Evolutionary conservation across 2,797 vertebrate species (phyloP).

Genomic region (Labroides dimidiatus): DNA sequence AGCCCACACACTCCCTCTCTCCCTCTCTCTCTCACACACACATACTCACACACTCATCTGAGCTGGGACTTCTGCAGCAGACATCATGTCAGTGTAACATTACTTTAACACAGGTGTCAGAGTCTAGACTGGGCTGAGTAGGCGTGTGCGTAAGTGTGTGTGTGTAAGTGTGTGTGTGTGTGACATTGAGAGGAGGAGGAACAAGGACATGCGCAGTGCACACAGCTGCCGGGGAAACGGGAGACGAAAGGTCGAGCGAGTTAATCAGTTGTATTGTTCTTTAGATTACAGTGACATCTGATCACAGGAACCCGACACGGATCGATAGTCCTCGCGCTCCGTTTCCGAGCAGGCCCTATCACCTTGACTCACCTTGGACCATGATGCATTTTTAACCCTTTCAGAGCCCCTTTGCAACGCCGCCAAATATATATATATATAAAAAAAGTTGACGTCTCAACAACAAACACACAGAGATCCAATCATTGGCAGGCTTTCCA

Average conservation of each 20-base stretch:
- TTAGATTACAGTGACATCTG: constrained; percentile 63
- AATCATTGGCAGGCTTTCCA: neutral
- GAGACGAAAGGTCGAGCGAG: constrained; percentile 57
- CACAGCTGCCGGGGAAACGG: constrained; percentile 10
- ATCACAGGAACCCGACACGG: constrained; percentile 63
- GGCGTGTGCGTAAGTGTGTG: neutral
- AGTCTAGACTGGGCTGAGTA: neutral
- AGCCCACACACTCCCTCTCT: neutral
- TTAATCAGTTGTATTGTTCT: constrained; percentile 75
- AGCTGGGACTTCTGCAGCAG: constrained; percentile 6
- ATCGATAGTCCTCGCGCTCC: constrained; percentile 45
- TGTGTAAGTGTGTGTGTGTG: constrained; percentile 37
- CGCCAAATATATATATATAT: too few relatives aligned
- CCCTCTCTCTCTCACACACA: neutral
- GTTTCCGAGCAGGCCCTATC: constrained; percentile 71
- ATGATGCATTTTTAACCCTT: constrained; percentile 94
- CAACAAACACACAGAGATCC: neutral
- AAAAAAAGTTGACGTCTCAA: constrained; percentile 27
- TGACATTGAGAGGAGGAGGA: constrained; percentile 62
- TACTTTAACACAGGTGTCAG: neutral
- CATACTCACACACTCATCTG: neutral
- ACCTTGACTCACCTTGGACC: constrained; percentile 94
- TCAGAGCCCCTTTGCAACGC: neutral
- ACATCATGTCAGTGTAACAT: neutral
- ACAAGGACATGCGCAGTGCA: constrained; percentile 62